Percentiles rank a stretch among this genome's conserved stretches.
These are phyloP conservation scores for Anolis carolinensis DNA, from an alignment of 2,113 vertebrate genomes.

Conservation along the genomic window DNA sequence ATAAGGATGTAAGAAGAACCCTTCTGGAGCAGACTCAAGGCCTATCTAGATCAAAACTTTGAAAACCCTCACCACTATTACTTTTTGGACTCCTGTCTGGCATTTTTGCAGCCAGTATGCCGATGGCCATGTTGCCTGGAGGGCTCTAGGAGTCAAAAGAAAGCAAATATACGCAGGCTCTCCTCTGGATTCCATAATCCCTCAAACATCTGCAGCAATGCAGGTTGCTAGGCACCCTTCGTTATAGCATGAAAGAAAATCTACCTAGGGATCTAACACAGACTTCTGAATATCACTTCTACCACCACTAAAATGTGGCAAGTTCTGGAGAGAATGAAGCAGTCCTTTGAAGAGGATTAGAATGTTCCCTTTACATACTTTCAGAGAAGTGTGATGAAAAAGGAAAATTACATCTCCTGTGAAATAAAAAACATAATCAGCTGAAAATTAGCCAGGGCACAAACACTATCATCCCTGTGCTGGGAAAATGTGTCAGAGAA, in stretches of 20 bases:
- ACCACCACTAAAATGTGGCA: neutral
- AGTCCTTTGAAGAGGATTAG: neutral
- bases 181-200: neutral
- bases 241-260: neutral
- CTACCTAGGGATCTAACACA: conserved; percentile 1
- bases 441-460: neutral
- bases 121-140: neutral
- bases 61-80: no score
- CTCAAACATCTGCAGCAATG: neutral
- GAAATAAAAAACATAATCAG: neutral
- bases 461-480: neutral
- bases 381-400: conserved; percentile 1
- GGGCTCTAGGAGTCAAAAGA: neutral
- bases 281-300: neutral
- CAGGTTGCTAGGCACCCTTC: no score
- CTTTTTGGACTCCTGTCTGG: neutral
- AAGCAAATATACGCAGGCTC: neutral
- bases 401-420: neutral
- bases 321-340: conserved; percentile 13
- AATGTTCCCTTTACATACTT: neutral
- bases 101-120: neutral
- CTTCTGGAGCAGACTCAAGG: neutral
- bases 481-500: conserved; percentile 8
- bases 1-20: neutral
- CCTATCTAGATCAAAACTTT: no score